These are phyloP conservation scores for Microchrysa polita DNA, from an alignment of 2,888 invertebrate genomes.

Conservation along the genomic window DNA sequence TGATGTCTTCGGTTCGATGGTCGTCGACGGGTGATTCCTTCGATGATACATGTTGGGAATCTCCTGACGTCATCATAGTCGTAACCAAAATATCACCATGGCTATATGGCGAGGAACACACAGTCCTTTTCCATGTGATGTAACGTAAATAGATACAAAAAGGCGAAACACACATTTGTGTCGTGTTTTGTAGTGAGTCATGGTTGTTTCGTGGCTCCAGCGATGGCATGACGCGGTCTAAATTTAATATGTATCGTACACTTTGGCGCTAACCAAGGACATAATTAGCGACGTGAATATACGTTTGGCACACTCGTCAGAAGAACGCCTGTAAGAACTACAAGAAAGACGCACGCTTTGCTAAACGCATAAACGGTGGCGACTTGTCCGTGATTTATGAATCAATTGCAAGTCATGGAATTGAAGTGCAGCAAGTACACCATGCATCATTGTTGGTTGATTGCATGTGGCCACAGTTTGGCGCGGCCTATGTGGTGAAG, in stretches of 20 bases:
- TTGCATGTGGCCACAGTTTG: neutral
- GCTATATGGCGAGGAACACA: neutral
- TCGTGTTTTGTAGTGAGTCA: slow-evolving; percentile 35
- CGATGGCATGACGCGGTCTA: slow-evolving; percentile 38
- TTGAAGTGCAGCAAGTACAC: slow-evolving; percentile 29
- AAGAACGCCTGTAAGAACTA: too few species aligned
- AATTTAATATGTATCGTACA: slow-evolving; percentile 29
- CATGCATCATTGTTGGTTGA: slow-evolving; percentile 32
- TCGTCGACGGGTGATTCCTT: slow-evolving; percentile 42
- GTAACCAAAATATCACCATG: neutral
- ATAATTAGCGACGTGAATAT: slow-evolving; percentile 23
- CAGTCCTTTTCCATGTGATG: slow-evolving; percentile 28
- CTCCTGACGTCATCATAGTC: slow-evolving; percentile 49
- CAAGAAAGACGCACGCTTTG: slow-evolving; percentile 29
- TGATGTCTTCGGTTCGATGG: slow-evolving; percentile 19
- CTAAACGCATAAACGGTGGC: slow-evolving; percentile 30
- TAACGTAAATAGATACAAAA: slow-evolving; percentile 38
- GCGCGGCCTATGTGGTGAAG: neutral
- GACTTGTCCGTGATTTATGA: slow-evolving; percentile 42
- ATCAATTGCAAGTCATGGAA: slow-evolving; percentile 38
- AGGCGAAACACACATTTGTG: neutral
- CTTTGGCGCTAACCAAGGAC: slow-evolving; percentile 44
- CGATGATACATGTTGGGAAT: slow-evolving; percentile 46
- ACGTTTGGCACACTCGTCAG: neutral
- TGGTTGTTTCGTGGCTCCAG: slow-evolving; percentile 35